Base-by-base conservation (phyloP, 2,888 invertebrate species). In the Cheilosia grossa region DNA sequence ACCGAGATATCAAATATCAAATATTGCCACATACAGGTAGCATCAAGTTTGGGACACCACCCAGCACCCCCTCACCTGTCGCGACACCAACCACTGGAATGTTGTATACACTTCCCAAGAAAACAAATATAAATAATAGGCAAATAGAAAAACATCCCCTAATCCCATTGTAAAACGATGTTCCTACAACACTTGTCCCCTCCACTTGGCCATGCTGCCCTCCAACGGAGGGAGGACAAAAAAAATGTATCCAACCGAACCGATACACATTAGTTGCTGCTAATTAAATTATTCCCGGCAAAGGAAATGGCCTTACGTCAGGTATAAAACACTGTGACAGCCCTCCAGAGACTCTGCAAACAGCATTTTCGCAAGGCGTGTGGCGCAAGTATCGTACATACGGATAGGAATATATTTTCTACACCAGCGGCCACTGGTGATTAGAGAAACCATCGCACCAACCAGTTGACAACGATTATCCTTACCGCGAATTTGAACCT, bases 261-360 rank as follows among this genome's bases (percentile, higher is more conserved):
- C 61, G 85, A 85, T 85, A 85, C 75, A 85, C 81, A 85, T 77
- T 75, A 75, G 85, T 77, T 63, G 66, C 59, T 56, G 61, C 85
- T 85, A 85, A 85, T 85, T 85, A 81, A 85, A 85, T 85, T 85
- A 85, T 81, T 81, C 54, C 75, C 75, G 66, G 54, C 42, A 40
- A 63, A 67, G 33, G 40, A 80, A 67, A 64, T 61, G 83, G 75
- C 64, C 80, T 80, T 85, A 85, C 80, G 85, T 85, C 85, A 80
- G 80, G 85, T 85, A 85, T 85, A 85, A 85, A 85, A 85, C 67
- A 67, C 56, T 30, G 61, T 61, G 75, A 85, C 80, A 75, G 75
- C 75, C 72, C 85, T 80, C 85, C 21, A 59, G 85, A 72, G 85
- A 75, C 80, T 81, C 74, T 63, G 72, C 67, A 77, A 75, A 85